phyloP scores from a whole-genome alignment of 2,888 invertebrate genomes.

The Temnothorax rugatulus region DNA sequence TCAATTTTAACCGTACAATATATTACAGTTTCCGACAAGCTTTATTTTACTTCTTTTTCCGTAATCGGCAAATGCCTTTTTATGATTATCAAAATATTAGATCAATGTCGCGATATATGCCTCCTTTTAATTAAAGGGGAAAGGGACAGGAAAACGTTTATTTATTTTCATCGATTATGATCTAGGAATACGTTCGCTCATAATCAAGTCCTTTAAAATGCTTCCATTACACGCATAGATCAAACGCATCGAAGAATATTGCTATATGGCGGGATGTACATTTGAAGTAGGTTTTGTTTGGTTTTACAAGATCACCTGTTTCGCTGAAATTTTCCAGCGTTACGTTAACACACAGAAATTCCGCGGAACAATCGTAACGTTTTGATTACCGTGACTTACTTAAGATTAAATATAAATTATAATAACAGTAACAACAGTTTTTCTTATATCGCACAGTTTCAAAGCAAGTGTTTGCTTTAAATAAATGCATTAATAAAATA shows the following conservation, averaged over 20 bases:
- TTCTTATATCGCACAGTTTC: slow-evolving; percentile 55
- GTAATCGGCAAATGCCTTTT: slow-evolving; percentile 10
- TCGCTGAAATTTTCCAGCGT: slow-evolving; percentile 9
- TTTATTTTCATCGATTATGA: slow-evolving; percentile 35
- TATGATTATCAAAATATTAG: slow-evolving; percentile 55
- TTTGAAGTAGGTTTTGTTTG: slow-evolving; percentile 26
- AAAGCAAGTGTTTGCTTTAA: slow-evolving; percentile 61
- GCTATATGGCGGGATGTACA: slow-evolving; percentile 39
- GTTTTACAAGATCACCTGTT: slow-evolving; percentile 19
- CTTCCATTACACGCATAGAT: slow-evolving; percentile 21
- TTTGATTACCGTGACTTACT: slow-evolving; percentile 37
- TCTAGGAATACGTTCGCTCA: slow-evolving; percentile 20
- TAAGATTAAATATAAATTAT: slow-evolving; percentile 63
- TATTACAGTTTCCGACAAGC: slow-evolving; percentile 35
- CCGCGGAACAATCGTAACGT: neutral
- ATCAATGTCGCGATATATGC: slow-evolving; percentile 17
- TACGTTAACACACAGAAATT: slow-evolving; percentile 38
- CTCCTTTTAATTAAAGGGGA: slow-evolving; percentile 28
- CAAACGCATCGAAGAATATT: slow-evolving; percentile 42
- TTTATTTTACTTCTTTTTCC: slow-evolving; percentile 44
- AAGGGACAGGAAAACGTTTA: slow-evolving; percentile 37
- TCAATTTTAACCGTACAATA: slow-evolving; percentile 19
- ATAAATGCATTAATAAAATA: slow-evolving; percentile 58
- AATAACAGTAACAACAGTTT: slow-evolving; percentile 74
- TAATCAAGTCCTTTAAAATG: slow-evolving; percentile 33